phyloP scores from a whole-genome alignment of 2,113 vertebrate genomes.

The Nibea coibor region DNA sequence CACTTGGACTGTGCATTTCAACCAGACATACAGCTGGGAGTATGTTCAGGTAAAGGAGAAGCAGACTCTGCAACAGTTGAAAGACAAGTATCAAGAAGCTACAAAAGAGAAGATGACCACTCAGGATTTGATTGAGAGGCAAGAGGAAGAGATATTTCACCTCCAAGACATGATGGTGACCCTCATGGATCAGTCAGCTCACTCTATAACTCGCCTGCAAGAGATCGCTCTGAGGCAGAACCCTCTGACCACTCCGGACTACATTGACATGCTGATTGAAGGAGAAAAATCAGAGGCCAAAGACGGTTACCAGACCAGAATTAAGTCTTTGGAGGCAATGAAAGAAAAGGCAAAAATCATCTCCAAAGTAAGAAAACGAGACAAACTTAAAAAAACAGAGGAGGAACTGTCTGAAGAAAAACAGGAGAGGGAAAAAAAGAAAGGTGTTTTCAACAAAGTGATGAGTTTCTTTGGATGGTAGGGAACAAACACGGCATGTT shows the following conservation, averaged over 20 bases:
- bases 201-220: conserved; percentile 55
- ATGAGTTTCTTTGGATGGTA: not conserved
- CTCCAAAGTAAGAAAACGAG: conserved; percentile 31
- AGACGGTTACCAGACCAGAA: conserved; percentile 39
- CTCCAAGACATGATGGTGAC: conserved; percentile 24
- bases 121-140: conserved; percentile 43
- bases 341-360: conserved; percentile 45
- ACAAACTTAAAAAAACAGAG: not conserved
- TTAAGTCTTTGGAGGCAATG: conserved; percentile 53
- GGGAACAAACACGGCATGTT: no score
- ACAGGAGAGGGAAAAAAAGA: not conserved
- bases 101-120: conserved; percentile 20
- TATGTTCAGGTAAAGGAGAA: conserved; percentile 45
- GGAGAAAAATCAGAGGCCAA: conserved; percentile 61
- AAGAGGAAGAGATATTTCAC: conserved; percentile 42
- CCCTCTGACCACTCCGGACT: conserved; percentile 64
- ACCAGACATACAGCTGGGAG: conserved; percentile 55
- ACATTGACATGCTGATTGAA: conserved; percentile 70
- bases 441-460: rapidly evolving
- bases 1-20: conserved; percentile 43
- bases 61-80: conserved; percentile 41
- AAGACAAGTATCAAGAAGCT: conserved; percentile 50
- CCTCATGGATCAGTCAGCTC: conserved; percentile 46
- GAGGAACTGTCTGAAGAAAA: rapidly evolving
- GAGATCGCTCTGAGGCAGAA: conserved; percentile 70